phyloP scores from a whole-genome alignment of 2,888 invertebrate genomes.

The Spisula solida region DNA sequence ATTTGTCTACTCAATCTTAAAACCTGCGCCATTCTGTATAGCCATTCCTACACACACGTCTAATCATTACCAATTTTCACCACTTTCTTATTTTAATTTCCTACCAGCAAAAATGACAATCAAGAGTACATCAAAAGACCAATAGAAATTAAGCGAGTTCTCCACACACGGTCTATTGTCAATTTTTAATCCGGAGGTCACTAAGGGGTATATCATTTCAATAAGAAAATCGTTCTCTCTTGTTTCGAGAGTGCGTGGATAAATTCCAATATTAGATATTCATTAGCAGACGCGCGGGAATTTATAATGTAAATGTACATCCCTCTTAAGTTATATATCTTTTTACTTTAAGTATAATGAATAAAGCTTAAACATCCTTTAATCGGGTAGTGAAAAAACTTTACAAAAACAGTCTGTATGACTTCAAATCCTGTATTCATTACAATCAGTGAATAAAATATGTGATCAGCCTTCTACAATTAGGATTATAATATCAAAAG shows the following conservation, averaged over 20 bases:
- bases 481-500: slow-evolving; percentile 79
- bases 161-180: slow-evolving; percentile 78
- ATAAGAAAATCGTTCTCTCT: slow-evolving; percentile 72
- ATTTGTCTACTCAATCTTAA: slow-evolving; percentile 36
- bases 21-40: slow-evolving; percentile 46
- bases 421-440: slow-evolving; percentile 71
- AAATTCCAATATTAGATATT: slow-evolving; percentile 74
- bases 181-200: slow-evolving; percentile 75
- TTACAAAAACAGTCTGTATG: slow-evolving; percentile 62
- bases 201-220: slow-evolving; percentile 76
- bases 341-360: slow-evolving; percentile 63
- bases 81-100: slow-evolving; percentile 77
- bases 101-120: slow-evolving; percentile 71
- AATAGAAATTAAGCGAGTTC: slow-evolving; percentile 78
- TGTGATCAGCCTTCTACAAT: slow-evolving; percentile 76
- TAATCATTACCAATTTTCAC: slow-evolving; percentile 77
- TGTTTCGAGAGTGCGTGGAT: slow-evolving; percentile 72
- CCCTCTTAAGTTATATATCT: slow-evolving; percentile 57
- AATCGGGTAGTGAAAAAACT: slow-evolving; percentile 63
- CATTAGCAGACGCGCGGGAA: slow-evolving; percentile 66
- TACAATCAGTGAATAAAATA: slow-evolving; percentile 77
- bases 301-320: slow-evolving; percentile 70
- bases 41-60: slow-evolving; percentile 43
- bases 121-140: slow-evolving; percentile 79
- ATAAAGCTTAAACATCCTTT: slow-evolving; percentile 75